These are phyloP conservation scores for Nylanderia fulva DNA, from an alignment of 1,140 invertebrate species.

Conservation along the genomic window DNA sequence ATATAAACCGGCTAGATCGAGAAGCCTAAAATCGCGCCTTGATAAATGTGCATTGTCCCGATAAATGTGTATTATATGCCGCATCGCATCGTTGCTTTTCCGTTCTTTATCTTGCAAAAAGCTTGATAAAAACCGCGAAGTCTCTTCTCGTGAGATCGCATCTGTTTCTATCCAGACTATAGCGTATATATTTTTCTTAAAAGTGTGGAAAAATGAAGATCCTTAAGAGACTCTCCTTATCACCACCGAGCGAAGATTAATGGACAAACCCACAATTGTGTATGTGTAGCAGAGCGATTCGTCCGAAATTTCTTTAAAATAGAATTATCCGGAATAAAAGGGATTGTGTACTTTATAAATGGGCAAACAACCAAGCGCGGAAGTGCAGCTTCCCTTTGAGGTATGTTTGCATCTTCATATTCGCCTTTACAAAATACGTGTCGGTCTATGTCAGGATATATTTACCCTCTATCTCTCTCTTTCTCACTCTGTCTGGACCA, in stretches of 20 bases:
- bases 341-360: not conserved
- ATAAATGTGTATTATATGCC: not conserved
- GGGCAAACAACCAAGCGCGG: conserved; percentile 1
- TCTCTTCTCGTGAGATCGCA: not conserved
- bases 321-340: conserved; percentile 20
- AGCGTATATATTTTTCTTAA: conserved; percentile 7
- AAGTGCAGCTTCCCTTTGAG: not conserved
- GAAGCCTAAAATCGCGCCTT: not conserved
- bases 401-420: conserved; percentile 18
- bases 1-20: not conserved
- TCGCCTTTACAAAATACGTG: conserved; percentile 32
- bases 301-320: not conserved
- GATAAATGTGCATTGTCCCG: conserved; percentile 34
- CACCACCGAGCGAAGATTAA: not conserved
- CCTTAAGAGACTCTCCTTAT: not conserved
- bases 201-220: not conserved
- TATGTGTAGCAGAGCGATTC: not conserved
- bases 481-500: not conserved
- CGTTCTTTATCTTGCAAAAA: conserved; percentile 18
- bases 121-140: conserved; percentile 9
- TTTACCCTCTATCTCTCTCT: too few relatives aligned
- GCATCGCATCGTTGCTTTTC: not conserved
- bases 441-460: not conserved
- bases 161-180: not conserved
- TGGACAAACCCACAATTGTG: not conserved